Base-by-base conservation (phyloP, 2,888 invertebrate species). In the Drosophila tripunctata region DNA sequence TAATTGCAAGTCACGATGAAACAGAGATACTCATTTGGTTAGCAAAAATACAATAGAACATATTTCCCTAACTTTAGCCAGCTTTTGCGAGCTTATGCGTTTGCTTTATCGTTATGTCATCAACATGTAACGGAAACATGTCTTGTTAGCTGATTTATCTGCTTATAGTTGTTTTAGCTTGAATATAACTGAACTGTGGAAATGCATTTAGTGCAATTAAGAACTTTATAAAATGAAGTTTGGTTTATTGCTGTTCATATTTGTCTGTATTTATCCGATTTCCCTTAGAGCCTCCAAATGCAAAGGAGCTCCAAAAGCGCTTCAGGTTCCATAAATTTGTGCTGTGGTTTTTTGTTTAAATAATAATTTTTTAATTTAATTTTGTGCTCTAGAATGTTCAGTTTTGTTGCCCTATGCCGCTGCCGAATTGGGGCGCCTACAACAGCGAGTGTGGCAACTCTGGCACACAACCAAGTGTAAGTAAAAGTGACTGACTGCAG, bases 401-500 rank as follows among this genome's bases (percentile, higher is more conserved):
- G 30, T 35, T 67, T 8, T 84, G 82, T 7, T 82, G 84, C 10
- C 61, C 78, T 0, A 43, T 81, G 0, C 82, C 82, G 4, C 15
- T 81, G 78, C 84, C 82, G 30, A 84, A 81, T 5, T 82, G 82
- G 84, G 64, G 54, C 2, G 84, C 64, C 50, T 84, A 58, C 33
- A 67, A 69, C 38, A 58, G 43, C 10, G 82, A 81, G 8, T 82
- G 82, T 15, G 63, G 50, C 14, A 51, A n/a, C 4, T 64, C 82
- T 4, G 84, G 81, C 19, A 6, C 15, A 0, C 78, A 82, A 12
- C 58, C 73, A 1, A 82, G 82, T 47, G 82, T 82, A 38, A 61
- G 81, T 72, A 12, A 2, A n/a, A 21, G 21, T 12, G 5, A 31
- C 5, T 5, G 31, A 31, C 5, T 10, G 10, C 1, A 2, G 5